Percentiles rank a stretch among this genome's conserved stretches.
These are phyloP conservation scores for Hafferia zeledoni DNA, from an alignment of 2,797 vertebrate genomes.

Conservation along the genomic window DNA sequence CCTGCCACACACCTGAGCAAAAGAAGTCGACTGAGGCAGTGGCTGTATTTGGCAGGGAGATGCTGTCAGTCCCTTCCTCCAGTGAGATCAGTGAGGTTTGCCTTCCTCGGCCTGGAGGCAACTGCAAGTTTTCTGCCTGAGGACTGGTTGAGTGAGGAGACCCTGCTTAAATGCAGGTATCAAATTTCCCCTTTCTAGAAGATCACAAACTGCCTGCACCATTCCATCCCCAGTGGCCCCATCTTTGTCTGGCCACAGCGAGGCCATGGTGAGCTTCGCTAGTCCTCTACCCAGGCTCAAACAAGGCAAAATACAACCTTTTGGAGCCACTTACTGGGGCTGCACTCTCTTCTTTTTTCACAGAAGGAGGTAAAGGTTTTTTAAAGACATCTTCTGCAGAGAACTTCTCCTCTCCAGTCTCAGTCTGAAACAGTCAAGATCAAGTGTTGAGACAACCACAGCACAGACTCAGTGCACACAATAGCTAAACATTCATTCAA, in stretches of 20 bases:
- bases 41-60: neutral
- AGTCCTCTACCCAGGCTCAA: neutral
- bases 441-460: neutral
- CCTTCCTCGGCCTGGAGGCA: neutral
- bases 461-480: neutral
- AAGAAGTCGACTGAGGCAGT: neutral
- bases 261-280: neutral
- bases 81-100: neutral
- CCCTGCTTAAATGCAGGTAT: neutral
- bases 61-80: neutral
- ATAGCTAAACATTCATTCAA: neutral
- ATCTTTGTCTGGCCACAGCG: neutral
- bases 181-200: neutral
- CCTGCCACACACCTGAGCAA: neutral
- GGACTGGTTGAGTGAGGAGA: neutral
- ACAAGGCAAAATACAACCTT: neutral
- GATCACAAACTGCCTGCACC: neutral
- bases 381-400: constrained; percentile 91
- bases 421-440: constrained; percentile 72
- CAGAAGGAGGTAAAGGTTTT: constrained; percentile 90
- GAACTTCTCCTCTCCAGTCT: constrained; percentile 68
- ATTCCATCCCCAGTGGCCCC: neutral
- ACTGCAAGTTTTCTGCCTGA: neutral
- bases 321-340: constrained; percentile 79
- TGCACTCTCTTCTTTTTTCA: constrained; percentile 87